These are phyloP conservation scores for Neotoma lepida DNA, from an alignment of 2,113 vertebrate genomes.

Conservation along the genomic window DNA sequence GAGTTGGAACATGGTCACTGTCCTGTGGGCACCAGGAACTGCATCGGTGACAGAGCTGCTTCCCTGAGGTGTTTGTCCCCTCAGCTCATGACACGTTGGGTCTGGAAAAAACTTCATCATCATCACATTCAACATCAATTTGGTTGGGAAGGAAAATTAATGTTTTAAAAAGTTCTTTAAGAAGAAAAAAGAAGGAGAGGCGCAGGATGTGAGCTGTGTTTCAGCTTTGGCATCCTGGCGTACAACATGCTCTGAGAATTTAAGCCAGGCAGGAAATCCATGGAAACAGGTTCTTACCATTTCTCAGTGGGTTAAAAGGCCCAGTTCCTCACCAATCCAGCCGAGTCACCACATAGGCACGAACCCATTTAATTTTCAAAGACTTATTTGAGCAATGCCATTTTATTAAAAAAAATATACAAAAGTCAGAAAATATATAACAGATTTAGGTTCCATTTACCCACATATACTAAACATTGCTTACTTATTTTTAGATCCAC, in stretches of 20 bases:
- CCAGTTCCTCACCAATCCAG: not conserved
- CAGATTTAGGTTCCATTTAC: not conserved
- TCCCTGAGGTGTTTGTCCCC: not conserved
- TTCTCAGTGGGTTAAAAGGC: not conserved
- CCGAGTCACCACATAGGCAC: not conserved
- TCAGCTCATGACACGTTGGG: not conserved
- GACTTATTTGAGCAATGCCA: not conserved
- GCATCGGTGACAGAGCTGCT: not conserved
- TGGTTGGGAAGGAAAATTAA: constrained; percentile 2
- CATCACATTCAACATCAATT: constrained; percentile 7
- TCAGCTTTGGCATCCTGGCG: not conserved
- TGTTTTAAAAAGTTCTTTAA: not conserved
- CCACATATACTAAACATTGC: not conserved
- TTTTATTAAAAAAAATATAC: constrained; percentile 27
- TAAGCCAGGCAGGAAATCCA: not conserved
- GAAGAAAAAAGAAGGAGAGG: not conserved
- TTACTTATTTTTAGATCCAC: not conserved
- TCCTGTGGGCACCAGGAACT: not conserved
- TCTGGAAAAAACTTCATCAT: constrained; percentile 21
- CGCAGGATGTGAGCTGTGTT: not conserved
- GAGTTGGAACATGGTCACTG: constrained; percentile 35
- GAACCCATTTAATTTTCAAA: not conserved
- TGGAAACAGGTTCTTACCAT: not conserved
- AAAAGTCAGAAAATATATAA: constrained; percentile 26
- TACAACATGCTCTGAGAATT: not conserved